Base-by-base conservation (phyloP, 2,113 vertebrate species). In the Meriones unguiculatus region DNA sequence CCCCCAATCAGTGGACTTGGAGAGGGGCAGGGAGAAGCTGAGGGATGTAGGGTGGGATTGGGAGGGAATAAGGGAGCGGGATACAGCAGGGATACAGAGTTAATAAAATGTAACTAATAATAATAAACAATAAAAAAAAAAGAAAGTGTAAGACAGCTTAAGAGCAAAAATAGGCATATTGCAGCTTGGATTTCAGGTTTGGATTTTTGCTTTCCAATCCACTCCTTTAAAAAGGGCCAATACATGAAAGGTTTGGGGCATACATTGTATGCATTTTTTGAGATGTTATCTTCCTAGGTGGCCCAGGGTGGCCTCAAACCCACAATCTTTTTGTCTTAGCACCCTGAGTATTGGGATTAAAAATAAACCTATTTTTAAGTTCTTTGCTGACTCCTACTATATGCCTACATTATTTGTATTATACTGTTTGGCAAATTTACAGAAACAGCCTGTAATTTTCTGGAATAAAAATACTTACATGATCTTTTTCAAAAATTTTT, bases 401-500 rank as follows among this genome's bases (percentile, higher is more conserved):
- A 10, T 80, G 24, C 4, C 12, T 95, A 87, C 67, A 77, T 93
- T 91, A 82, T 77, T 65, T 94, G 1, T 69, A 46, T 93, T 93
- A 72, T 90, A 76, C 87, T 93, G 10, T 82, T 93, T 22, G n/a
- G 76, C 81, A 81, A 84, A 84, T 94, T 93, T 89, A 76, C 38
- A 35, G 89, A 86, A 93, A 46, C 12, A 85, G 65, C 75, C 17
- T 80, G 76, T 77, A 84, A 87, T 84, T 95, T 35, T 10, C 89
- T 89, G 28, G 50, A 62, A 46, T 93, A 80, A 52, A 80, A 75
- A 82, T 3, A n/a, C 4, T 24, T 50, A 77, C 10, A 41, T 15
- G 59, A 50, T 10, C 81, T 96, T 87, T 64, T 93, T 91, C n/a
- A 93, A 70, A 13, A 88, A 12, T 78, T 89, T 64, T 93, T 91